Percentiles rank a stretch among this genome's conserved stretches.
Conservation (phyloP, 2,888 invertebrate genomes). For the Colostygia pectinataria region DNA sequence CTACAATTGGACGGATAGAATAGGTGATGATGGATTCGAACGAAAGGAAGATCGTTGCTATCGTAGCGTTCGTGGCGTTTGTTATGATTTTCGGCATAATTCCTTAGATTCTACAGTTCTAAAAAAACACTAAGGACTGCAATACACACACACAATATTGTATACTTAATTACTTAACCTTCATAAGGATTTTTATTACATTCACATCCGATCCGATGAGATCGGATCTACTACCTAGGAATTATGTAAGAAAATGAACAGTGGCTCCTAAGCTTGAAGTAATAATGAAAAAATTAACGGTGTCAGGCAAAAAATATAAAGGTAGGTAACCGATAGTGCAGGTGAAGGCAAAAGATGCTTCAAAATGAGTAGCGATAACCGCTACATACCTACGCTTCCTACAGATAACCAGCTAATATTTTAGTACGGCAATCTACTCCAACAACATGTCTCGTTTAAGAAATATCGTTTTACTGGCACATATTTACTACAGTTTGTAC, state of each 20-base stretch:
- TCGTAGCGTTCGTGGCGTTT: no score
- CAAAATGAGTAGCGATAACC: conserved; percentile 19
- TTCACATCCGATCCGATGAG: no score
- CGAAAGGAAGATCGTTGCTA: no score
- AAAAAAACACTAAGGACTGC: no score
- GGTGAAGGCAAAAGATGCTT: conserved; percentile 21
- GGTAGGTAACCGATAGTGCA: not conserved
- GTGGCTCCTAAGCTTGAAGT: conserved; percentile 1
- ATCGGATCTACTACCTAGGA: no score
- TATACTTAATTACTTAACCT: no score
- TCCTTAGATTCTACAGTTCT: no score
- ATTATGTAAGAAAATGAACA: not conserved
- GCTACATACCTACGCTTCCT: conserved; percentile 1
- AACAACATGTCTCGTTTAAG: conserved; percentile 23
- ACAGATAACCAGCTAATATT: conserved; percentile 21
- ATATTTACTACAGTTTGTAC: conserved; percentile 14
- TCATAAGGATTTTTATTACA: no score
- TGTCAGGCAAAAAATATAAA: conserved; percentile 2
- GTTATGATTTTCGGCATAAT: no score
- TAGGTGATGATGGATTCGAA: no score
- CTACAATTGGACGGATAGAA: no score
- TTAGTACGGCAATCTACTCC: conserved; percentile 15
- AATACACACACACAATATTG: no score
- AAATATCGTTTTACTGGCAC: conserved; percentile 19
- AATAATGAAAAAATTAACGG: not conserved